phyloP scores from a whole-genome alignment of 2,113 vertebrate species.

The Xerus inauris region DNA sequence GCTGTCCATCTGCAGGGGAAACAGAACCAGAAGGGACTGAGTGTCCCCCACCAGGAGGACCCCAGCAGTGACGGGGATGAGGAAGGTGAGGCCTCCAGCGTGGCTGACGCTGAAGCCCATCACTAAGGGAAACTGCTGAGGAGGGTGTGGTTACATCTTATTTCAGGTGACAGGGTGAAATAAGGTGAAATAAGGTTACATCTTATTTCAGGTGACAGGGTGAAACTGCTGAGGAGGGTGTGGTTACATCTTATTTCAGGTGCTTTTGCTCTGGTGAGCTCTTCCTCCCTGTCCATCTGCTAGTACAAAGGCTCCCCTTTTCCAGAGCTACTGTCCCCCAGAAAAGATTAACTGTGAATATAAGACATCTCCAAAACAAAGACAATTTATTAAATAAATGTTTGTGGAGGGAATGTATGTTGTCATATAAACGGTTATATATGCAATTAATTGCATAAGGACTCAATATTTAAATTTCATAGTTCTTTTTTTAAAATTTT shows the following conservation, averaged over 20 bases:
- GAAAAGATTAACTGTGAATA: not conserved
- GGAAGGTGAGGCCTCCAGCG: constrained; percentile 85
- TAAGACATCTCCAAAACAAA: not conserved
- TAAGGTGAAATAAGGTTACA: no score
- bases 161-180: no score
- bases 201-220: no score
- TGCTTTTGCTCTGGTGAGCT: not conserved
- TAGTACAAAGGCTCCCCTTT: not conserved
- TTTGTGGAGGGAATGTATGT: not conserved
- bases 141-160: fast-evolving
- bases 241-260: not conserved
- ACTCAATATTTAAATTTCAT: not conserved
- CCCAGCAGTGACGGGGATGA: constrained; percentile 92
- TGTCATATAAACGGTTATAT: not conserved
- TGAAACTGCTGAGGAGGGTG: constrained; percentile 84
- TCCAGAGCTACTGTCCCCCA: not conserved
- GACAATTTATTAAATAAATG: not conserved
- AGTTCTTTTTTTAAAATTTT: no score
- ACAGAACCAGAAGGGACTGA: constrained; percentile 92
- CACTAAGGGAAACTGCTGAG: constrained; percentile 91
- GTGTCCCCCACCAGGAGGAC: constrained; percentile 92
- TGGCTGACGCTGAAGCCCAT: constrained; percentile 92
- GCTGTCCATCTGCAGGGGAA: constrained; percentile 92
- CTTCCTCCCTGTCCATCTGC: not conserved
- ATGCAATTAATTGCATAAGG: not conserved